phyloP scores from a whole-genome alignment of 2,113 vertebrate genomes.

The Strix aluco region DNA sequence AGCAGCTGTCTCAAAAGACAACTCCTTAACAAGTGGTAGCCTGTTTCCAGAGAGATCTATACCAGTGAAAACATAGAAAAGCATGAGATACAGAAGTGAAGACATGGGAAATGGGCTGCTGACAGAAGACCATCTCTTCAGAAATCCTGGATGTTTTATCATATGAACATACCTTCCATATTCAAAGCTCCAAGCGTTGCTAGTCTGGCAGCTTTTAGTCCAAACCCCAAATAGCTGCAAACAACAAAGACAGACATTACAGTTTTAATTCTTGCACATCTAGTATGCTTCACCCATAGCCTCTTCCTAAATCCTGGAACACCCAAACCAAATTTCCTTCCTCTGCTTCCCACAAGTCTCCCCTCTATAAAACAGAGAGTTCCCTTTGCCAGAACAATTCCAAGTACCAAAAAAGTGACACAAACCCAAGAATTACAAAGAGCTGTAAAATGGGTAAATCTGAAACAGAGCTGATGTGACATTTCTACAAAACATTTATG shows the following conservation, averaged over 20 bases:
- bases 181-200: constrained; percentile 90
- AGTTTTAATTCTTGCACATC: not conserved
- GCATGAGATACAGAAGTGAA: not conserved
- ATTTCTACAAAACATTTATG: not conserved
- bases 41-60: not conserved
- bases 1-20: not conserved
- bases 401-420: not conserved
- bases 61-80: not conserved
- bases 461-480: not conserved
- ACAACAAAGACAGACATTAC: not conserved
- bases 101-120: not conserved
- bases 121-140: not conserved
- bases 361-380: not conserved
- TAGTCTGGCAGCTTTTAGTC: constrained; percentile 89
- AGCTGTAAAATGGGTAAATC: not conserved
- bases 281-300: not conserved
- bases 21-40: not conserved
- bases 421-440: not conserved
- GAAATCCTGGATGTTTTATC: not conserved
- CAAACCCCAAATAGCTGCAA: constrained; percentile 93
- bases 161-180: constrained; percentile 80
- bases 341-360: not conserved
- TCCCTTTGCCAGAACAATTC: not conserved
- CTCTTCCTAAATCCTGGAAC: not conserved
- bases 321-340: not conserved